Conservation (phyloP, 2,113 vertebrate genomes). For the Hymenochirus boettgeri region DNA sequence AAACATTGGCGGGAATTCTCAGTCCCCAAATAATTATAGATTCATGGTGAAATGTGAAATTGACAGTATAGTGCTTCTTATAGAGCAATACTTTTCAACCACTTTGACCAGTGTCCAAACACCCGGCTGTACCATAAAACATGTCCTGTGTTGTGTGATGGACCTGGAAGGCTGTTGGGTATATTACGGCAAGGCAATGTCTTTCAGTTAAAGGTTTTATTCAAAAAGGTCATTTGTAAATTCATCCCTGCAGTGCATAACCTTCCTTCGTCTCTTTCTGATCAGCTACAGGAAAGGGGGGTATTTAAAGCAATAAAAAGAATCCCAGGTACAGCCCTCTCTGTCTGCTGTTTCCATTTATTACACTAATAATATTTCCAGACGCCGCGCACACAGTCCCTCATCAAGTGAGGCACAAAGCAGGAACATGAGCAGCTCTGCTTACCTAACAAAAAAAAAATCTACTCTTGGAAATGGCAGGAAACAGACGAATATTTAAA, state of each 20-base stretch:
- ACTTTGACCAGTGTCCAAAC: too few species aligned
- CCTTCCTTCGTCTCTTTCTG: background rate
- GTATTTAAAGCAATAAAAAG: conserved; percentile 28
- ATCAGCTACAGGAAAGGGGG: conserved; percentile 5
- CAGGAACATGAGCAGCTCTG: conserved; percentile 27
- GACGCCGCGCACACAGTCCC: conserved; percentile 36
- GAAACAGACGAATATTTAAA: conserved; percentile 31
- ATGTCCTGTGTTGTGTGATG: background rate
- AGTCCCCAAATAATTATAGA: too few species aligned
- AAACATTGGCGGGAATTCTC: too few species aligned
- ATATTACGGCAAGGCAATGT: conserved; percentile 1
- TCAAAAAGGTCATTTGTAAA: conserved; percentile 30
- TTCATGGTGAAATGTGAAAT: too few species aligned
- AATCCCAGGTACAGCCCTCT: conserved; percentile 34
- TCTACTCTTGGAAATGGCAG: conserved; percentile 28
- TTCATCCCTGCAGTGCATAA: conserved; percentile 2
- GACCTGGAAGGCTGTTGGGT: conserved; percentile 1
- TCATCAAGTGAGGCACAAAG: conserved; percentile 16
- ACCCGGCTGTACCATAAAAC: too few species aligned
- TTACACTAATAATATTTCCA: conserved; percentile 41
- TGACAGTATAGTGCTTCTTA: too few species aligned
- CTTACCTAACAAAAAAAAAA: conserved; percentile 29
- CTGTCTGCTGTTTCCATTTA: conserved; percentile 42
- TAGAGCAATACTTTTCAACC: too few species aligned
- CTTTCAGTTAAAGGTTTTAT: conserved; percentile 18